A percentile compares a stretch with the other conserved stretches of the same genome.
Evolutionary conservation across 2,113 vertebrate genomes (phyloP).

Genomic region (Bubalus kerabau): DNA sequence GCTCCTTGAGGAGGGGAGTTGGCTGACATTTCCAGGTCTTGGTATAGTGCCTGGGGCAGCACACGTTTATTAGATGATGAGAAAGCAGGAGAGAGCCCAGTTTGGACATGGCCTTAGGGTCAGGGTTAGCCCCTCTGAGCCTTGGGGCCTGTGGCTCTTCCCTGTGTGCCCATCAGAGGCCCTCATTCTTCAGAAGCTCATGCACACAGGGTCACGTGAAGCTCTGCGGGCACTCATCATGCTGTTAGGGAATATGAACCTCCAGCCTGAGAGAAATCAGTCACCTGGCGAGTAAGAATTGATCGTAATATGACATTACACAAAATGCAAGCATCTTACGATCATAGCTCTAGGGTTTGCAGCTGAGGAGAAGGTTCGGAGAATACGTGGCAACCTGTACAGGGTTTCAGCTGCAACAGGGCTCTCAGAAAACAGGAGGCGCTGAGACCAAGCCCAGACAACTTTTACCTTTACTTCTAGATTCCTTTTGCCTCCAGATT

Average conservation of each 20-base stretch:
- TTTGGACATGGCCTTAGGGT: background rate
- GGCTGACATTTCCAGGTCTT: background rate
- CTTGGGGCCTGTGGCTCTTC: background rate
- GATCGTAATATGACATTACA: background rate
- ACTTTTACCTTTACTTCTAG: background rate
- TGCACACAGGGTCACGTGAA: background rate
- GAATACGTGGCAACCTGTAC: background rate
- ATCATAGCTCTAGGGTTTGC: background rate
- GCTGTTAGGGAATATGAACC: background rate
- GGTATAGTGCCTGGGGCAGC: background rate
- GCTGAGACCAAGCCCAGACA: background rate
- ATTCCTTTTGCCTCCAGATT: background rate
- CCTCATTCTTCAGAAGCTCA: background rate
- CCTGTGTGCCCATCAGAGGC: background rate
- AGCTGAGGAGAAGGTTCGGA: background rate
- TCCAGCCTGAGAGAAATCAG: background rate
- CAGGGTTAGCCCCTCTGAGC: background rate
- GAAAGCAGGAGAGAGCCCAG: background rate
- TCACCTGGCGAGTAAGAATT: background rate
- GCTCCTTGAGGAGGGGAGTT: too few relatives aligned
- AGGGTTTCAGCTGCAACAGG: background rate
- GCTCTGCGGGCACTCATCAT: fast-evolving
- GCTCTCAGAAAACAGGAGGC: background rate
- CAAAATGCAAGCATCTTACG: background rate
- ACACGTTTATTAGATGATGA: background rate